These are phyloP conservation scores for Sus scrofa DNA, from an alignment of 2,113 vertebrate genomes.

Conservation along the genomic window DNA sequence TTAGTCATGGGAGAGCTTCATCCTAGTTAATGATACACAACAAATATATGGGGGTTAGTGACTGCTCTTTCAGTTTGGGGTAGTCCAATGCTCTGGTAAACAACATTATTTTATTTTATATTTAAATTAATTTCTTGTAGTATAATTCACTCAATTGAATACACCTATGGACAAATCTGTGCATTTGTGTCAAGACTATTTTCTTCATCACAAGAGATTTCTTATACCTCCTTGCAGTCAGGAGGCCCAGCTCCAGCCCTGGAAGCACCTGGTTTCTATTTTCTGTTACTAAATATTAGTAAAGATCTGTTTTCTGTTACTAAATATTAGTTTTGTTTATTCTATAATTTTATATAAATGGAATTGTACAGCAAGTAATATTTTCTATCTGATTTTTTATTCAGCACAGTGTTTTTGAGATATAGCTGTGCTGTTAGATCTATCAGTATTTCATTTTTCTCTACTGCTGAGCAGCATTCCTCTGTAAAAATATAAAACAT, in stretches of 20 bases:
- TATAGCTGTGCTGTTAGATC: not conserved
- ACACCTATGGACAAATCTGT: not conserved
- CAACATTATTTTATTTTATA: not conserved
- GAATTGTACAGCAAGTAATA: not conserved
- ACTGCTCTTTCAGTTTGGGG: not conserved
- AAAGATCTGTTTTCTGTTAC: no score
- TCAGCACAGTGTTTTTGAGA: not conserved
- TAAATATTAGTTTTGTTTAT: not conserved
- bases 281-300: not conserved
- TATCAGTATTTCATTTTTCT: not conserved
- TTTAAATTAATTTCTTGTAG: not conserved
- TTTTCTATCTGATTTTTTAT: not conserved
- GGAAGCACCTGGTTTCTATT: no score
- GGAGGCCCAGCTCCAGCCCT: accelerated
- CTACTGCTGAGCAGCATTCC: not conserved
- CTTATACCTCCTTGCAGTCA: not conserved
- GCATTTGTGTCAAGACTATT: not conserved
- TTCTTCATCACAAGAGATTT: not conserved
- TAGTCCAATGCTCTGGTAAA: not conserved
- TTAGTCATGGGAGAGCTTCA: not conserved
- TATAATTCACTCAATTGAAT: not conserved
- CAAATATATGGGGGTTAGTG: not conserved
- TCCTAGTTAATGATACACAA: not conserved
- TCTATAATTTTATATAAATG: not conserved
- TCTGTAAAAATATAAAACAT: not conserved